A percentile compares a stretch with the other conserved stretches of the same genome.
Evolutionary conservation across 2,113 vertebrate species (phyloP).

Genomic region (Acrocephalus kingi): DNA sequence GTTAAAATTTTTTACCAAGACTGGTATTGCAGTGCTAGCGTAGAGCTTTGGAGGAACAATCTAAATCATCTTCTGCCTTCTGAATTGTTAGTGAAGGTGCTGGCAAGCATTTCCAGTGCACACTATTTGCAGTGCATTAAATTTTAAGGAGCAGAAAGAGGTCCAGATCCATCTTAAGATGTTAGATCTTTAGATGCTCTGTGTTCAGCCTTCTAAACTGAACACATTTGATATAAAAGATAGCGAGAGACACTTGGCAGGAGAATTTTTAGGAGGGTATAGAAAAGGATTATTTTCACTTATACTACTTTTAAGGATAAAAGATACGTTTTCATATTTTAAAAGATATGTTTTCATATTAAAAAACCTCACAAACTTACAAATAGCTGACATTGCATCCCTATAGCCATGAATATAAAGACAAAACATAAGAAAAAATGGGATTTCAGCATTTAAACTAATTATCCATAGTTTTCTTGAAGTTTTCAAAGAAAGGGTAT

Average conservation of each 20-base stretch:
- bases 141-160: neutral
- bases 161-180: neutral
- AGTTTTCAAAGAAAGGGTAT: neutral
- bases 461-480: constrained; percentile 3
- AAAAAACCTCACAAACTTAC: neutral
- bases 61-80: neutral
- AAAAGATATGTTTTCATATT: neutral
- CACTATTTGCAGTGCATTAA: neutral
- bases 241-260: neutral
- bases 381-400: neutral
- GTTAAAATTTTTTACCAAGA: neutral
- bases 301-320: neutral
- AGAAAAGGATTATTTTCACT: neutral
- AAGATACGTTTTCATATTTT: neutral
- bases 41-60: neutral
- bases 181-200: neutral
- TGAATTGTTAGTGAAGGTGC: neutral
- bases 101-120: neutral
- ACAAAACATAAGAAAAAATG: neutral
- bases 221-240: neutral
- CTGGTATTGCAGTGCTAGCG: neutral
- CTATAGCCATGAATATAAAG: neutral
- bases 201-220: neutral
- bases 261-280: neutral
- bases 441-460: constrained; percentile 8